phyloP scores from a whole-genome alignment of 2,113 vertebrate species.

The mouse (Mus musculus) region DNA sequence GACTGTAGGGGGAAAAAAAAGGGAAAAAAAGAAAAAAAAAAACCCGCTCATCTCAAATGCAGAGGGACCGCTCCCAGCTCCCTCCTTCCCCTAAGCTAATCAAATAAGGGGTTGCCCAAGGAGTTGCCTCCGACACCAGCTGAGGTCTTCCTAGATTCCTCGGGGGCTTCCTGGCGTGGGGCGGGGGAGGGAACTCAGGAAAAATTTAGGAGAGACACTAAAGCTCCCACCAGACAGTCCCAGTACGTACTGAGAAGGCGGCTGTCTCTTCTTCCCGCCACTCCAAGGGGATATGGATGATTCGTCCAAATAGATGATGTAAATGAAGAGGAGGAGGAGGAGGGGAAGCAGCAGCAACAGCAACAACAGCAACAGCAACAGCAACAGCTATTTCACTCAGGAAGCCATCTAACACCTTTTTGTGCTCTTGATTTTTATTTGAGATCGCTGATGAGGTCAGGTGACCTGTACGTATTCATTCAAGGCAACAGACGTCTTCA shows the following conservation, averaged over 20 bases:
- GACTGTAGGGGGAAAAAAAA: too few species aligned
- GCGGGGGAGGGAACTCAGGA: not conserved
- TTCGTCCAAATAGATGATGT: not conserved
- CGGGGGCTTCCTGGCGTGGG: not conserved
- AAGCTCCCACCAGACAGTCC: not conserved
- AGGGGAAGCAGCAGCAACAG: conserved; percentile 6
- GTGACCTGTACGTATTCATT: conserved; percentile 81
- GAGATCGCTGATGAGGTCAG: conserved; percentile 79
- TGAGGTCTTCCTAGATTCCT: conserved; percentile 47
- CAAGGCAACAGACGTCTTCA: conserved; percentile 85
- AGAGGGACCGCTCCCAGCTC: not conserved
- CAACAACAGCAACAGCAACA: not conserved
- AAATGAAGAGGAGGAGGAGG: not conserved
- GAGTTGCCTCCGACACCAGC: not conserved
- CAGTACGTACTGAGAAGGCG: not conserved
- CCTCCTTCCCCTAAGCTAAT: not conserved
- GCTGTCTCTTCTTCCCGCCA: not conserved
- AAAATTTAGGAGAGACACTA: conserved; percentile 53
- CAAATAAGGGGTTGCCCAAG: not conserved
- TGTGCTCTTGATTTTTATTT: conserved; percentile 78
- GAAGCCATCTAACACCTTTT: conserved; percentile 49
- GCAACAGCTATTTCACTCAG: conserved; percentile 54
- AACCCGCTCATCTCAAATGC: not conserved
- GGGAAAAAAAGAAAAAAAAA: too few species aligned
- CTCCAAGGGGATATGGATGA: not conserved